Percentiles rank a stretch among this genome's conserved stretches.
phyloP scores from a whole-genome alignment of 2,888 invertebrate genomes.

The Lepidonotus clava region DNA sequence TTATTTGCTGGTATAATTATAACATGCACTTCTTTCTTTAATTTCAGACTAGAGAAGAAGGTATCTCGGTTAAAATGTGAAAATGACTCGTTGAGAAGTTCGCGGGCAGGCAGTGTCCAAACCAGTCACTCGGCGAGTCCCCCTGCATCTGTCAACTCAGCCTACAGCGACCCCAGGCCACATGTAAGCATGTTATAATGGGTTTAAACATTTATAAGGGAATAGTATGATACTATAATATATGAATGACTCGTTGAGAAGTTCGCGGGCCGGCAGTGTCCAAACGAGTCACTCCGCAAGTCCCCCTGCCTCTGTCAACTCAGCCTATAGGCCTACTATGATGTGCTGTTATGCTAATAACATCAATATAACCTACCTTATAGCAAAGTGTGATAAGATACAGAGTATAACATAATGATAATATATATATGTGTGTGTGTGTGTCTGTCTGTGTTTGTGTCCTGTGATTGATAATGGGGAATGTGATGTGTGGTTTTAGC shows the following conservation, averaged over 20 bases:
- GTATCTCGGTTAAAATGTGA: slow-evolving; percentile 72
- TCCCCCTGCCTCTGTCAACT: slow-evolving; percentile 71
- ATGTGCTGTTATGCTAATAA: too few species aligned
- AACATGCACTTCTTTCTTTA: not conserved
- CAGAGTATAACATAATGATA: too few species aligned
- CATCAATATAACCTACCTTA: too few species aligned
- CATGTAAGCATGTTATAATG: slow-evolving; percentile 16
- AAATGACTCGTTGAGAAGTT: slow-evolving; percentile 72
- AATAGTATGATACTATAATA: slow-evolving; percentile 69
- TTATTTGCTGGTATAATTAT: too few species aligned
- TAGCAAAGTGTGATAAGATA: too few species aligned
- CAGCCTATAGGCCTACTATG: too few species aligned
- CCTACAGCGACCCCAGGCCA: slow-evolving; percentile 48
- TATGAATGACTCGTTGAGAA: slow-evolving; percentile 73
- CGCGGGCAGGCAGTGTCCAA: slow-evolving; percentile 67
- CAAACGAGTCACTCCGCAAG: slow-evolving; percentile 76
- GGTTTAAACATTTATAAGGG: not conserved
- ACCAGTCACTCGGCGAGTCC: slow-evolving; percentile 77
- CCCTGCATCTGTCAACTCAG: slow-evolving; percentile 68
- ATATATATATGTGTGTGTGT: too few species aligned
- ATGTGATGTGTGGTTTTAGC: too few species aligned
- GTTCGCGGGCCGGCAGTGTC: slow-evolving; percentile 68
- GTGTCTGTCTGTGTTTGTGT: too few species aligned
- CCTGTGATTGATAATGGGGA: too few species aligned
- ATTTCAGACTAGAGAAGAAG: slow-evolving; percentile 76